Evolutionary conservation across 2,888 invertebrate species (phyloP).

Genomic region (Stegophylla sp.): DNA sequence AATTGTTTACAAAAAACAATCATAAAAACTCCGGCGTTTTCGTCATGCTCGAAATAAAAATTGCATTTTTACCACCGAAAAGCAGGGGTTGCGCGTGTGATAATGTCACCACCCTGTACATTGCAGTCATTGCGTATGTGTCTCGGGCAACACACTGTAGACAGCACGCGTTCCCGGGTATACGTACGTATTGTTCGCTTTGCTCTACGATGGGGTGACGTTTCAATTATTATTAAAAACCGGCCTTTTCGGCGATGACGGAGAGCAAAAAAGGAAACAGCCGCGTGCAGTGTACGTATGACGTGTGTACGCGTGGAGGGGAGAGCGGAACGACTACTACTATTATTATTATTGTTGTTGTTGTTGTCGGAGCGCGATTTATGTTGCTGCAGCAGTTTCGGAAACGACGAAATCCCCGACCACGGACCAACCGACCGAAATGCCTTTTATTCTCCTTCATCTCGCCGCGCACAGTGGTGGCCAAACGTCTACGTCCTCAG

Average conservation of each 20-base stretch:
- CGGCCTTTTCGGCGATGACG: conserved; percentile 20
- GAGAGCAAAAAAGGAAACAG: not conserved
- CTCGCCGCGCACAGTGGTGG: no score
- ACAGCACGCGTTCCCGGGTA: not conserved
- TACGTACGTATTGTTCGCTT: conserved; percentile 6
- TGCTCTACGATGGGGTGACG: conserved; percentile 33
- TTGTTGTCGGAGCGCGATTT: not conserved
- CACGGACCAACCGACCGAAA: not conserved
- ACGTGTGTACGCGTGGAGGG: not conserved
- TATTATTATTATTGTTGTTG: conserved; percentile 6
- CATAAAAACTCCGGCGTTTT: no score
- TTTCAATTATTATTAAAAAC: conserved; percentile 54
- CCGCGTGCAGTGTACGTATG: not conserved
- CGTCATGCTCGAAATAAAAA: no score
- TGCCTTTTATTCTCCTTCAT: not conserved
- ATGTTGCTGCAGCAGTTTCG: no score
- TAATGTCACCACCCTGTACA: not conserved
- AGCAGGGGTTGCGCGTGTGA: no score
- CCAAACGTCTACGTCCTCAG: no score
- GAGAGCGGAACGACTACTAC: conserved; percentile 36
- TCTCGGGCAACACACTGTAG: conserved; percentile 6
- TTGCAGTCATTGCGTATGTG: no score
- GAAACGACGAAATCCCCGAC: no score
- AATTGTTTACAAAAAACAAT: no score
- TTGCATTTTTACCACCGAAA: no score